phyloP scores from a whole-genome alignment of 2,113 vertebrate species.

The Danio rerio region GRCz12tu NC_133188.1:25799501-25800000 shows the following conservation, averaged over 20 bases:
- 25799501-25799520: conserved; percentile 10
- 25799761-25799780: conserved; percentile 15
- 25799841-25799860: too few relatives aligned
- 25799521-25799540: conserved; percentile 1
- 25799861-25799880: too few relatives aligned
- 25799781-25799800: neutral
- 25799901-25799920: neutral
- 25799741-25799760: neutral
- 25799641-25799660: neutral
- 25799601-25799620: conserved; percentile 9
- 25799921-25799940: neutral
- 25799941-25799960: too few relatives aligned
- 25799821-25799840: conserved; percentile 4
- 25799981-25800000: too few relatives aligned
- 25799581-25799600: conserved; percentile 55
- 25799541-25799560: neutral
- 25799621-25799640: neutral
- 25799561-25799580: conserved; percentile 36
- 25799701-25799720: neutral
- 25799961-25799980: too few relatives aligned
- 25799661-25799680: conserved; percentile 19
- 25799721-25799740: neutral
- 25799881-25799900: neutral
- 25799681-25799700: neutral
- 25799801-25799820: conserved; percentile 24